phyloP scores from a whole-genome alignment of 2,113 vertebrate genomes.

The Syrrhaptes paradoxus region DNA sequence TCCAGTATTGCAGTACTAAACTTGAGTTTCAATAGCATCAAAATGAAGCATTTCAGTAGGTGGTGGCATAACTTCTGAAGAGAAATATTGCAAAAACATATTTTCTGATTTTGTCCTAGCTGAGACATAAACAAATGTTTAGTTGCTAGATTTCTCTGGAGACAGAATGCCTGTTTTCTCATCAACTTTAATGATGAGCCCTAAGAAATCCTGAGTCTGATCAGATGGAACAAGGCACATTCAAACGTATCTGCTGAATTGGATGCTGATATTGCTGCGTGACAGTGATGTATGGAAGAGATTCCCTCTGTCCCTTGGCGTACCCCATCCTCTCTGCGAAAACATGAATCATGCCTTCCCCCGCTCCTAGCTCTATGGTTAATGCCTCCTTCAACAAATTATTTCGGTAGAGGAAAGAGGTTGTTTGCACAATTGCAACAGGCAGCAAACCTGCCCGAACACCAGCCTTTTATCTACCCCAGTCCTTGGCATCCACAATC shows the following conservation, averaged over 20 bases:
- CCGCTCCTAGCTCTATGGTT: background rate
- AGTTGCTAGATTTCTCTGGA: slow-evolving; percentile 36
- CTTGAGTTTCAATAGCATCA: background rate
- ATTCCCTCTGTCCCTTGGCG: background rate
- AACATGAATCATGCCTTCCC: background rate
- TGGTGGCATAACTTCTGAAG: background rate
- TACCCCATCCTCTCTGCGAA: background rate
- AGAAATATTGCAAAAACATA: background rate
- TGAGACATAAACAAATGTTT: background rate
- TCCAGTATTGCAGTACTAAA: background rate
- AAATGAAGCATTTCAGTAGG: slow-evolving; percentile 20
- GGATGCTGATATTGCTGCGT: background rate
- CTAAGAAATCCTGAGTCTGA: slow-evolving; percentile 8
- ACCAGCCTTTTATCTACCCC: background rate
- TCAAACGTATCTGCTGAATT: background rate
- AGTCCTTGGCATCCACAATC: background rate
- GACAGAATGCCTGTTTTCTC: slow-evolving; percentile 15
- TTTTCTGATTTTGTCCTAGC: background rate
- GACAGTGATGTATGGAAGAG: slow-evolving; percentile 45
- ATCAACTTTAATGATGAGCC: slow-evolving; percentile 38
- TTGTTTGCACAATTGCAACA: background rate
- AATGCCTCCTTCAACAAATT: background rate
- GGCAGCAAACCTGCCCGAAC: background rate
- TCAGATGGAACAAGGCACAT: slow-evolving; percentile 12
- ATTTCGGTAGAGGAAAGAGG: background rate